A percentile compares a stretch with the other conserved stretches of the same genome.
phyloP scores from a whole-genome alignment of 1,140 invertebrate genomes.

The Archivesica marissinica region DNA sequence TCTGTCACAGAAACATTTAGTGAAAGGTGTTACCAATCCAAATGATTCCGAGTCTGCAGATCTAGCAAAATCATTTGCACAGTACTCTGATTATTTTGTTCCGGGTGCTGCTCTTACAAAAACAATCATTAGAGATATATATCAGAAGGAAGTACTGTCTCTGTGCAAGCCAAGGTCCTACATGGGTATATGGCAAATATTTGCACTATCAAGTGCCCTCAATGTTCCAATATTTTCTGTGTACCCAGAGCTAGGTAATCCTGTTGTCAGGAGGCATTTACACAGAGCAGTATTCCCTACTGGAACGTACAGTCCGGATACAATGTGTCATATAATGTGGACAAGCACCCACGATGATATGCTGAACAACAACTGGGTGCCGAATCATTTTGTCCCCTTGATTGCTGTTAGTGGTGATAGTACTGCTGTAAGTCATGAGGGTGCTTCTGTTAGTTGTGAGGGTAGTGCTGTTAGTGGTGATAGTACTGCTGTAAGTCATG shows the following conservation, averaged over 20 bases:
- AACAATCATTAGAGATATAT: not conserved
- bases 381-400: conserved; percentile 9
- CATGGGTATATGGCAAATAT: conserved; percentile 44
- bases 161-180: not conserved
- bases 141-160: conserved; percentile 29
- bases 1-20: not conserved
- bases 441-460: too few species aligned
- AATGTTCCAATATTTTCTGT: conserved; percentile 25
- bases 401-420: not conserved
- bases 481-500: too few species aligned
- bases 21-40: too few species aligned
- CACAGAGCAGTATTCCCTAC: not conserved
- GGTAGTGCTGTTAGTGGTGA: too few species aligned
- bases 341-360: not conserved
- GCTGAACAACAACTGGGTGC: not conserved
- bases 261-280: not conserved
- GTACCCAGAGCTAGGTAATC: conserved; percentile 3
- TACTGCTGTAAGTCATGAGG: too few species aligned
- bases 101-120: not conserved
- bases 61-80: not conserved
- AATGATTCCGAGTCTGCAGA: too few species aligned
- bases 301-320: not conserved
- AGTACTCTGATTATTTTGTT: conserved; percentile 11
- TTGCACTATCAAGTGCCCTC: not conserved
- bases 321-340: not conserved